Evolutionary conservation across 2,113 vertebrate species (phyloP).

Genomic region (Podarcis muralis): DNA sequence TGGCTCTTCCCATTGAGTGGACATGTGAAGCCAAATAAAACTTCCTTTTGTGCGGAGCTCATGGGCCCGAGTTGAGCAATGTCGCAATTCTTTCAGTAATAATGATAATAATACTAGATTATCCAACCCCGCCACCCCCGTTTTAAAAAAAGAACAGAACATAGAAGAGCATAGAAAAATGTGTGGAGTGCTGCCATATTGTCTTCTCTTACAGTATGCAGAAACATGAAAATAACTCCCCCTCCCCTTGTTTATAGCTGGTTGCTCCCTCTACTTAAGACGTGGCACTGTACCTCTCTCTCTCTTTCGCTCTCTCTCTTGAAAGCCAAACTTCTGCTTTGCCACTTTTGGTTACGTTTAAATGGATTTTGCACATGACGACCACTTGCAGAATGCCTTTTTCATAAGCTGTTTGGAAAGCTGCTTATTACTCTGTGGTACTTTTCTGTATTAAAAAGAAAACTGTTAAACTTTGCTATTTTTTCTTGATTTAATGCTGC

Average conservation of each 20-base stretch:
- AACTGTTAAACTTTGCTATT: conserved; percentile 63
- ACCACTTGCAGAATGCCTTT: conserved; percentile 30
- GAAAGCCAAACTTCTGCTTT: not conserved
- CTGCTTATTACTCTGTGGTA: conserved; percentile 28
- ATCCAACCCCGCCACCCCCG: conserved; percentile 40
- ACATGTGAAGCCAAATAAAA: conserved; percentile 71
- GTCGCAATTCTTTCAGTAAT: conserved; percentile 56
- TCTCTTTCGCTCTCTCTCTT: not conserved
- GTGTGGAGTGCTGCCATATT: not conserved
- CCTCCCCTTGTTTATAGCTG: not conserved
- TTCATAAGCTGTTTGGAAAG: conserved; percentile 31
- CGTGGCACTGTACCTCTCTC: not conserved
- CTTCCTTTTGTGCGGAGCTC: conserved; percentile 72
- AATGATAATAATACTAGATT: conserved; percentile 37
- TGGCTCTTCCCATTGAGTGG: conserved; percentile 68
- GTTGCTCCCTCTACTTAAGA: not conserved
- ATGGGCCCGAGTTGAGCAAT: conserved; percentile 62
- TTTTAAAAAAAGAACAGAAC: conserved; percentile 12
- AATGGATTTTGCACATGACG: conserved; percentile 40
- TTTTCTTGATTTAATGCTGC: conserved; percentile 71
- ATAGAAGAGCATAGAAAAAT: conserved; percentile 30
- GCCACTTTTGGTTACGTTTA: not conserved
- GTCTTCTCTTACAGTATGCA: not conserved
- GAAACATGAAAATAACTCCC: not conserved
- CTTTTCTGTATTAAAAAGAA: conserved; percentile 40